Base-by-base conservation (phyloP, 2,797 vertebrate species). In the Chelmon rostratus region DNA sequence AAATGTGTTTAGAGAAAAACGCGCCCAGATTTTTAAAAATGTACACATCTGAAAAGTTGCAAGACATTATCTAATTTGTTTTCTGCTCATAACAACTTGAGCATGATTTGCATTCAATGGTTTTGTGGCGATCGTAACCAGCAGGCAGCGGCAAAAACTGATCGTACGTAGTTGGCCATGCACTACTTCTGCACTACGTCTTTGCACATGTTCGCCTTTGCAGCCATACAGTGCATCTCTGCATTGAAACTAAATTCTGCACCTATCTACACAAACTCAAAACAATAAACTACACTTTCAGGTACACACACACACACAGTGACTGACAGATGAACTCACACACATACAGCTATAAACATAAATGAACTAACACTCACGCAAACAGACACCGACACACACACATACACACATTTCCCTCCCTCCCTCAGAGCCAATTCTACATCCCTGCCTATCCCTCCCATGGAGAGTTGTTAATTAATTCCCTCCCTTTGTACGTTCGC, bases 401-500 rank as follows among this genome's bases (percentile, higher is more conserved):
- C 62, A 21, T 4, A 16, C 62, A 18, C 37, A 53, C 63, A 47
- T 31, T 46, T 40, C 58, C 23, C 73, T 62, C 56, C 73, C 76
- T 86, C 88, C 88, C 86, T 85, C 84, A 75, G 84, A 92, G 88
- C 84, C 86, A 80, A 72, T 86, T 85, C 87, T 50, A 44, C 84
- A 84, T 85, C 75, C 73, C 81, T 86, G 83, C 87, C 87, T 87
- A 9, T 88, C 78, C 88, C 86, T 91, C 89, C 92, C 92, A 84
- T 81, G 67, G 93, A 92, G 92, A 87, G 33, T 88, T 94, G 91
- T 90, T 94, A 93, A 93, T 93, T 93, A 93, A 93, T 92, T 93
- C 92, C 88, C 88, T 92, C 88, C 92, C 91, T 91, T 93, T 91
- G 92, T 91, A 90, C 79, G 25, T 85, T 88, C 50, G 77, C 88